Percentiles rank a stretch among this genome's conserved stretches.
Conservation (phyloP, 2,797 vertebrate species). For the Sebastes steindachneri region DNA sequence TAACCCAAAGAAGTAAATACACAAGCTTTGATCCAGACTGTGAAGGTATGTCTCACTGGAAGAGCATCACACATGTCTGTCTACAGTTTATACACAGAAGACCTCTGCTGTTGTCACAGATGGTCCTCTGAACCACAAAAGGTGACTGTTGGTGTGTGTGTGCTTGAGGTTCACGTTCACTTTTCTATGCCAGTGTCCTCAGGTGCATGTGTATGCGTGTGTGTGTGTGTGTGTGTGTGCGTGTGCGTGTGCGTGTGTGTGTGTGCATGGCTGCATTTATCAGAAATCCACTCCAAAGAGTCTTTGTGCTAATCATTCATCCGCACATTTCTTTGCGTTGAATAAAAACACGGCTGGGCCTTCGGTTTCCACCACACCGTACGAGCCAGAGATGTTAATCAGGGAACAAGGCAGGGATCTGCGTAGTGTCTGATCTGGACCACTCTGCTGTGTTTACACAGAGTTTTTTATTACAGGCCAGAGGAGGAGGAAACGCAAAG, state of each 20-base stretch:
- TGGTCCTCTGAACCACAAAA: constrained; percentile 51
- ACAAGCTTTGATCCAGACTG: constrained; percentile 57
- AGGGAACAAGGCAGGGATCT: constrained; percentile 66
- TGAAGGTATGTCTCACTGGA: constrained; percentile 68
- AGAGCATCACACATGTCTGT: constrained; percentile 53
- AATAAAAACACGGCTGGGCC: constrained; percentile 60
- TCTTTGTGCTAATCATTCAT: constrained; percentile 47
- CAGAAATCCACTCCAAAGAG: constrained; percentile 28
- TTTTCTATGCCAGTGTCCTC: constrained; percentile 27
- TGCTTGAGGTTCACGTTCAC: constrained; percentile 17
- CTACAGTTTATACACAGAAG: constrained; percentile 49
- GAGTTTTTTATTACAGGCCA: constrained; percentile 65
- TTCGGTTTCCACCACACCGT: constrained; percentile 45
- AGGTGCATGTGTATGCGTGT: constrained; percentile 9
- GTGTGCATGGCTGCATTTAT: constrained; percentile 20
- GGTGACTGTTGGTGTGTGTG: neutral
- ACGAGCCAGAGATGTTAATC: constrained; percentile 74
- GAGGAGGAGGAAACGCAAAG: constrained; percentile 63
- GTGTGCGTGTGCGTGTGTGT: constrained; percentile 1
- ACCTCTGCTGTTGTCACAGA: constrained; percentile 66
- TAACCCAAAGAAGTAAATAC: constrained; percentile 43
- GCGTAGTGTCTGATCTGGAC: constrained; percentile 68
- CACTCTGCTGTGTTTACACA: constrained; percentile 66
- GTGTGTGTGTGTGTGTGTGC: constrained; percentile 5
- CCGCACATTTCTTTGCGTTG: constrained; percentile 54